Evolutionary conservation across 2,113 vertebrate species (phyloP), one percentile per base, ranked within the genome.

Genomic region (Cyrtonyx montezumae): DNA sequence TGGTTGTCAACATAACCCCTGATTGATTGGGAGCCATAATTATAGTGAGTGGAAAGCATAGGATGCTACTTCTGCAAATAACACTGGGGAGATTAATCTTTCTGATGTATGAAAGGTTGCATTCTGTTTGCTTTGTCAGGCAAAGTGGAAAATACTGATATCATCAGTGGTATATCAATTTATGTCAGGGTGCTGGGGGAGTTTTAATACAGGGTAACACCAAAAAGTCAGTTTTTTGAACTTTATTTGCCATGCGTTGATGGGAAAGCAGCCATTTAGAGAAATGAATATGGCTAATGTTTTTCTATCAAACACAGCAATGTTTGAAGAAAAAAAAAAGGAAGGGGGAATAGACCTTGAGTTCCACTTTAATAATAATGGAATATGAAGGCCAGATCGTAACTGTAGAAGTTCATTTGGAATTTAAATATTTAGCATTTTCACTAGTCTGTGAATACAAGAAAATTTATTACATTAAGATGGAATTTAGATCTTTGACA

Each of bases 361-460:
- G 73, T 95, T 96, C 40, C 84, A 91, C 20, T 87, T 94, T 90
- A 56, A 88, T 93, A 96, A 89, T 91, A 95, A 91, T 82, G 63
- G 78, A 93, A 79, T 92, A 71, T 86, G 90, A 96, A 95, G 84
- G 86, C 88, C 59, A 76, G 90, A 84, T 53, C 91, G 87, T 91
- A 77, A 91, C 81, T 65, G 84, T 77, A 94, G 91, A 97, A 89
- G 87, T 95, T 91, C 53, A 69, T 87, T 95, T 84, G 80, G 90
- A 86, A 97, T 95, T 97, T 97, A 96, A 97, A 97, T 97, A 96
- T 96, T 96, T 95, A 96, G 96, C 94, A 96, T 97, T 97, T 98
- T 93, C 96, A 95, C 75, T 92, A 92, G 97, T 92, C 94, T 90
- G 75, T 28, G 79, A 95, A 96, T 95, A 96, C 79, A 94, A 79